Base-by-base conservation (phyloP, 2,888 invertebrate species). In the Zhuqinia jingwanae region DNA sequence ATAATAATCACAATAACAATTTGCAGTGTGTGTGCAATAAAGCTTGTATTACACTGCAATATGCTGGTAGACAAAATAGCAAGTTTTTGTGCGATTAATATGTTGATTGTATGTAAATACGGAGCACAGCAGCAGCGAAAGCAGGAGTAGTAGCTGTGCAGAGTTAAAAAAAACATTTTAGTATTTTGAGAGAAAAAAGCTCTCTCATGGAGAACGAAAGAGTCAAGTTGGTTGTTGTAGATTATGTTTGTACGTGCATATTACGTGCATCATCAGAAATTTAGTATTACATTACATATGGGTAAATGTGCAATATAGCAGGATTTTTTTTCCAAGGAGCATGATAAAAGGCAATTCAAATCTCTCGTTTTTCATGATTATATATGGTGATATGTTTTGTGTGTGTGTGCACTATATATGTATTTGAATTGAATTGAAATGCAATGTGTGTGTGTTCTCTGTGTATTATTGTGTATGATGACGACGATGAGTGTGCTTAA, bases 251-350 rank as follows among this genome's bases (percentile, higher is more conserved):
- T 36, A 36, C 36, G 36, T 36, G 36, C 36, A 36, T n/a, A n/a
- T 36, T 36, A 36, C 53, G 75, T 75, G 75, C 75, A 75, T 75
- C 75, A 53, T 75, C 30, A 75, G 10, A 68, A 75, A 75, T 30
- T 20, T 8, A 53, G 75, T 75, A 25, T 70, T 70, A n/a, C n/a
- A n/a, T n/a, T n/a, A n/a, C n/a, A n/a, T n/a, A 70, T 70, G 68
- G 30, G 36, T 75, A 53, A 75, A 75, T 75, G 75, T 75, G 75
- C 75, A 75, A 75, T 22, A 75, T 75, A 75, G 75, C 53, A 53
- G 53, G 3, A 53, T 8, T 53, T 17, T 17, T 15, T 53, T 36
- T 36, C 36, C 3, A 36, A 36, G 36, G 5, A 36, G 36, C 36
- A 36, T 36, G 36, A 36, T 50, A 45, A 65, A 47, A 73, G 13